Evolutionary conservation across 1,140 invertebrate genomes (phyloP), one percentile per base, ranked within the genome.

Genomic region (Paraescarpia echinospica): DNA sequence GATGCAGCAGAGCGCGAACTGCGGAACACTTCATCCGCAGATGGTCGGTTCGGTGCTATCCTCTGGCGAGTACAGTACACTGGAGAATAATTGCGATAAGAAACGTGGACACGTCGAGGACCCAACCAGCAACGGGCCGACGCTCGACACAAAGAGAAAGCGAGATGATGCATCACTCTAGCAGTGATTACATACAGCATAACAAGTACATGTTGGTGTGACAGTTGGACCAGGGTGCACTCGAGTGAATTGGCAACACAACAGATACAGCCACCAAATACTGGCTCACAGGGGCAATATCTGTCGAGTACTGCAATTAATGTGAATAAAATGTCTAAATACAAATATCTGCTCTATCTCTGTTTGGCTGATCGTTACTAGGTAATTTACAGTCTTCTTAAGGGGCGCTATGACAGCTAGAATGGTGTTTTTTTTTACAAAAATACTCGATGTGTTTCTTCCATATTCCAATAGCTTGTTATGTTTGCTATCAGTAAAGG

Each of bases 31-130:
- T 77, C 59, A 77, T 31, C 59, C 59, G 22, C 59, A 77, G 59
- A 77, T 77, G 14, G 59, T 27, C 9, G 4, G 59, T 27, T 22
- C 59, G 27, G 59, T 77, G 59, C 59, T 77, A 18, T 18, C 59
- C 8, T 77, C 59, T 5, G 22, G 22, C 59, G 59, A 77, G 59
- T 77, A 77, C 59, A 77, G 59, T 77, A n/a, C 22, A 77, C 22
- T 77, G 59, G 59, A 77, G 59, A 77, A 77, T 31, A 77, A 77
- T 77, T 77, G 90, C 90, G 31, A n/a, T 91, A 41, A 91, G 35
- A 35, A 35, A n/a, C 91, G 59, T 48, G 91, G 59, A 92, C 35
- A 14, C 48, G 91, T 35, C 51, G 33, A 48, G 27, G 59, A 34
- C 35, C 22, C 33, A 8, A 77, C 59, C 27, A 77, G 59, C 59